Conservation (phyloP, 2,888 invertebrate species). For the Formica aserva region DNA sequence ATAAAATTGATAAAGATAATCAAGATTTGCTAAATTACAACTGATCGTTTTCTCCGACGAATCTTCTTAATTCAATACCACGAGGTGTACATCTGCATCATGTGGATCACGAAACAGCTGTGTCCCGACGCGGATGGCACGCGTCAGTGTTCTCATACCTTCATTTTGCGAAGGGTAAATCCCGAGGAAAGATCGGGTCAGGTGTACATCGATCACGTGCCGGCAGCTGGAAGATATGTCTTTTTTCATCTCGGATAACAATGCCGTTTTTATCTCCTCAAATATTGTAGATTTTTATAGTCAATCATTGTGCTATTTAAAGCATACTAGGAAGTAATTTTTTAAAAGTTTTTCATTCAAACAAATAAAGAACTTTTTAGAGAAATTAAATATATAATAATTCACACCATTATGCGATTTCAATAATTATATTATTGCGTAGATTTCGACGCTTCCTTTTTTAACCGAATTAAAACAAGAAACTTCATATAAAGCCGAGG, state of each 20-base stretch:
- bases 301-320: slow-evolving; percentile 5
- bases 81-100: slow-evolving; percentile 61
- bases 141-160: slow-evolving; percentile 59
- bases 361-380: background rate
- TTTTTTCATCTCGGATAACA: slow-evolving; percentile 29
- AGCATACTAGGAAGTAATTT: background rate
- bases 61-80: slow-evolving; percentile 21
- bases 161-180: slow-evolving; percentile 58
- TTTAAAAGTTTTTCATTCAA: too few species aligned
- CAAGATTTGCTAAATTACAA: slow-evolving; percentile 32
- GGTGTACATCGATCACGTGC: slow-evolving; percentile 72
- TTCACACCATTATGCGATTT: background rate
- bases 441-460: background rate
- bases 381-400: background rate
- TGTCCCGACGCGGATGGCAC: slow-evolving; percentile 61
- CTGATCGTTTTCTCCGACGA: slow-evolving; percentile 43
- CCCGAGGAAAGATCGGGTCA: slow-evolving; percentile 69
- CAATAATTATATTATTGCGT: background rate
- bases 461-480: background rate
- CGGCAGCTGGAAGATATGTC: slow-evolving; percentile 66
- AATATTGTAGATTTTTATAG: background rate
- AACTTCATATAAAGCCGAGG: background rate
- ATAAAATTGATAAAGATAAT: background rate
- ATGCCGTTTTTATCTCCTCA: slow-evolving; percentile 10
- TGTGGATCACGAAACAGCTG: slow-evolving; percentile 63